A percentile compares a stretch with the other conserved stretches of the same genome.
Evolutionary conservation across 2,797 vertebrate species (phyloP).

Genomic region (Tapera naevia): DNA sequence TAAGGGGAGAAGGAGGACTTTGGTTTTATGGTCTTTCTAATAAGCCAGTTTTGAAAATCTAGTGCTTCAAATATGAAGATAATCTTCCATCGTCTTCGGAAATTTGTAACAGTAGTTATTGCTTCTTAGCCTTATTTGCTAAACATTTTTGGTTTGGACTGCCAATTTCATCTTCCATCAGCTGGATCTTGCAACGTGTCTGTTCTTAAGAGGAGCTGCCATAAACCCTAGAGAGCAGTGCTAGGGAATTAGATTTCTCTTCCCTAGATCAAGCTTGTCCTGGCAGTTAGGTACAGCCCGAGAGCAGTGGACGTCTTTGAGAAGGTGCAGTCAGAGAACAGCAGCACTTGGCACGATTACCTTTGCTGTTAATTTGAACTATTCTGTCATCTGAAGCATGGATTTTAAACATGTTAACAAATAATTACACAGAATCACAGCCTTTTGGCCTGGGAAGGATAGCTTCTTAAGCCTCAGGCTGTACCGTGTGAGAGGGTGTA

Average conservation of each 20-base stretch:
- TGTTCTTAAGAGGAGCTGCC: background rate
- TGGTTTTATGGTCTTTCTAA: background rate
- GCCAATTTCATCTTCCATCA: background rate
- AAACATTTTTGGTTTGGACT: background rate
- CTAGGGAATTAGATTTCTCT: background rate
- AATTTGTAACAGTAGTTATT: background rate
- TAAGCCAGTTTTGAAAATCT: background rate
- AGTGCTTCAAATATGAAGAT: background rate
- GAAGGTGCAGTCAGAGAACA: background rate
- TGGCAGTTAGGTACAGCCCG: background rate
- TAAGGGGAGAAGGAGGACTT: background rate
- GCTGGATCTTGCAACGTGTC: background rate
- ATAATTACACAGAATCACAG: background rate
- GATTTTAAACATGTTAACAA: constrained; percentile 38
- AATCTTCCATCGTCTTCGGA: background rate
- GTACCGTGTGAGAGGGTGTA: background rate
- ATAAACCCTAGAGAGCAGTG: background rate
- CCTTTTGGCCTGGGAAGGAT: background rate
- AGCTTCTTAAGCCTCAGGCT: background rate
- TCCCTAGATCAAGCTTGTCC: background rate
- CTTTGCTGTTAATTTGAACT: background rate
- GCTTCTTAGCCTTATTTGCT: background rate
- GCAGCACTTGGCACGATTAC: background rate
- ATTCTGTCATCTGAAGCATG: background rate
- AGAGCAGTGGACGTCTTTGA: background rate